A percentile compares a stretch with the other conserved stretches of the same genome.
These are phyloP conservation scores for Doris montereyensis DNA, from an alignment of 2,888 invertebrate genomes.

Conservation along the genomic window DNA sequence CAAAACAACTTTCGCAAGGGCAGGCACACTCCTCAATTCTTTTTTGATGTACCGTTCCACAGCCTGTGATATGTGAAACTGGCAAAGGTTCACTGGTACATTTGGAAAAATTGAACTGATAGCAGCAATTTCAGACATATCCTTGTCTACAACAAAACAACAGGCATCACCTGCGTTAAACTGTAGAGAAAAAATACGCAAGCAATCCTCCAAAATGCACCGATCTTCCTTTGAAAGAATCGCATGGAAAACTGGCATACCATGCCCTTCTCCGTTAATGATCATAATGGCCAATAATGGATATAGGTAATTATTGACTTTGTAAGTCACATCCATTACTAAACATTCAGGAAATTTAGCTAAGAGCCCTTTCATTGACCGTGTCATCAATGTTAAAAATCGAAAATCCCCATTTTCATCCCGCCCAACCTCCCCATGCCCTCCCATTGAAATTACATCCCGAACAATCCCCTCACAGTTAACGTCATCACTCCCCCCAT, in stretches of 20 bases:
- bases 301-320: too few species aligned
- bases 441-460: too few species aligned
- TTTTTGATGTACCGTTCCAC: background rate
- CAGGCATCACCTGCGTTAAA: background rate
- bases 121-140: slow-evolving; percentile 5
- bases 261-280: background rate
- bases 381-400: too few species aligned
- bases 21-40: background rate
- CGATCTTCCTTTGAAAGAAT: background rate
- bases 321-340: too few species aligned
- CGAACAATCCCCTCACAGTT: too few species aligned
- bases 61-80: slow-evolving; percentile 22
- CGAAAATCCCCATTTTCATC: too few species aligned
- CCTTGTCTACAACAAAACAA: slow-evolving; percentile 18
- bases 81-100: slow-evolving; percentile 12
- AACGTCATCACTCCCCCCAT: too few species aligned
- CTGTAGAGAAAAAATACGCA: slow-evolving; percentile 13
- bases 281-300: slow-evolving; percentile 9
- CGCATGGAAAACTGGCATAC: slow-evolving; percentile 4
- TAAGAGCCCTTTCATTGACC: too few species aligned
- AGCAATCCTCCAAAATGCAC: background rate
- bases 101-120: background rate
- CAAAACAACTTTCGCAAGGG: background rate
- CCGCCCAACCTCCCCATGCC: too few species aligned
- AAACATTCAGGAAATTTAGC: too few species aligned